Evolutionary conservation across 1,140 invertebrate species (phyloP).

Genomic region (Aphelinus atriplicis): DNA sequence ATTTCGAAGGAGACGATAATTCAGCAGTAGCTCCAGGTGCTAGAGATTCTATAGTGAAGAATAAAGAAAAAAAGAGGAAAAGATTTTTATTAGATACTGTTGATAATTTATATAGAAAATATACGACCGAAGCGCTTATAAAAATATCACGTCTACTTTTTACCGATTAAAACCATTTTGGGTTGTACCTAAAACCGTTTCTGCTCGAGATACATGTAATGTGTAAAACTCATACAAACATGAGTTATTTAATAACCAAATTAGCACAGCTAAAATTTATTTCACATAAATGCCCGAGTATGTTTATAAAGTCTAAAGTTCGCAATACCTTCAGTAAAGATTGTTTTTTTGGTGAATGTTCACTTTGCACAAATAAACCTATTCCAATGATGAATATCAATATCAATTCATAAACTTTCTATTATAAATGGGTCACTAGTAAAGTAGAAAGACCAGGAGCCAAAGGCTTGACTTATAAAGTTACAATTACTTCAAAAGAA

Average conservation of each 20-base stretch:
- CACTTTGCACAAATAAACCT: conserved; percentile 33
- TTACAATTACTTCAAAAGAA: conserved; percentile 42
- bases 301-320: conserved; percentile 39
- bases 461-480: conserved; percentile 38
- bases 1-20: conserved; percentile 45
- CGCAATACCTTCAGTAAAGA: conserved; percentile 40
- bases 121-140: conserved; percentile 26
- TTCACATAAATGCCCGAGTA: conserved; percentile 28
- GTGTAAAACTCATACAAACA: conserved; percentile 28
- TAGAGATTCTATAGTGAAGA: conserved; percentile 46
- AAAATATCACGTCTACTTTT: conserved; percentile 41
- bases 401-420: conserved; percentile 29
- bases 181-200: conserved; percentile 19
- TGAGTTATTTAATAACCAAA: conserved; percentile 21
- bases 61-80: conserved; percentile 45
- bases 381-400: conserved; percentile 23
- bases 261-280: conserved; percentile 28
- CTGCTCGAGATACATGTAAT: conserved; percentile 31
- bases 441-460: conserved; percentile 32
- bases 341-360: conserved; percentile 41
- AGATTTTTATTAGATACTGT: conserved; percentile 44
- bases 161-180: conserved; percentile 35
- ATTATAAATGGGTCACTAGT: conserved; percentile 37
- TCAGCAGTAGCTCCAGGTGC: conserved; percentile 41
- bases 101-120: conserved; percentile 46